Conservation (phyloP, 2,888 invertebrate species). For the Synergus umbraculus region DNA sequence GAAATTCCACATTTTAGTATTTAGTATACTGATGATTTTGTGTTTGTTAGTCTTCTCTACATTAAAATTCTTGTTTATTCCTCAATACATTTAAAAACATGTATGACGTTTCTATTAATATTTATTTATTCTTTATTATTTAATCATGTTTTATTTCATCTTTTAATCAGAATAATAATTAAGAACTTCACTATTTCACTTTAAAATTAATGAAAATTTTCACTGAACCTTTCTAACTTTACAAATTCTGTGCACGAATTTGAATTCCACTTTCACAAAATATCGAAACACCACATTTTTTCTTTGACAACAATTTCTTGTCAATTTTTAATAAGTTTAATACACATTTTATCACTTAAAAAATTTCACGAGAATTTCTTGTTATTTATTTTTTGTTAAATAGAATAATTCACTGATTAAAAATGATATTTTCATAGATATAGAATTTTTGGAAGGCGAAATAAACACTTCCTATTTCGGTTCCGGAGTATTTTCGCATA, state of each 20-base stretch:
- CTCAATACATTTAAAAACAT: no score
- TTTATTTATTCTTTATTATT: no score
- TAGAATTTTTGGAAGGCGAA: not conserved
- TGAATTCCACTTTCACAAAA: not conserved
- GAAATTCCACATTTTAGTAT: no score
- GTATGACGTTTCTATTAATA: no score
- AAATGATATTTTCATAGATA: not conserved
- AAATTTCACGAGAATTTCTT: not conserved
- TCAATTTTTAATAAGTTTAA: not conserved
- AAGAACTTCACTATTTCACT: not conserved
- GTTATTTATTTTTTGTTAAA: not conserved
- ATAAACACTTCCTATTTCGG: not conserved
- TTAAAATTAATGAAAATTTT: not conserved
- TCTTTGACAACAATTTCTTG: not conserved
- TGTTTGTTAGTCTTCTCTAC: no score
- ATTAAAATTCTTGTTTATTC: no score
- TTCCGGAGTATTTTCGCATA: not conserved
- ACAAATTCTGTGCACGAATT: not conserved
- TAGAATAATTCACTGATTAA: not conserved
- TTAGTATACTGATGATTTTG: no score
- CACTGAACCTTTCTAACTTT: not conserved
- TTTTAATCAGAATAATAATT: not conserved
- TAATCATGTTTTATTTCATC: no score
- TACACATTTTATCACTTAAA: not conserved
- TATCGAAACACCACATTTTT: not conserved